These are phyloP conservation scores for Bombylius major DNA, from an alignment of 2,888 invertebrate genomes.

Conservation along the genomic window DNA sequence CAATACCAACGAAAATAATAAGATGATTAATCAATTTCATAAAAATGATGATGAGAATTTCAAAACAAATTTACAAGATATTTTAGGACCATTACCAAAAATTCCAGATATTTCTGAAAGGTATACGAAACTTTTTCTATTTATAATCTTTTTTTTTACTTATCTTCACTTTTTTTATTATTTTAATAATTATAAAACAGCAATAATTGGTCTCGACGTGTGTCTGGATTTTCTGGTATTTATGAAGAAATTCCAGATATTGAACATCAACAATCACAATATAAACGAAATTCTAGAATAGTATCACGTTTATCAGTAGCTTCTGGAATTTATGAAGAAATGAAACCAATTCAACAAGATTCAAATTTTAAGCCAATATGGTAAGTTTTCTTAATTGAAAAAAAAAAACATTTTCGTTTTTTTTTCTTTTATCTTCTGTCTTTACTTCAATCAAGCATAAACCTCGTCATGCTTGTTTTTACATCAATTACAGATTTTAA, in stretches of 20 bases:
- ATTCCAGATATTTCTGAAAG: constrained; percentile 25
- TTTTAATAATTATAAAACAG: background rate
- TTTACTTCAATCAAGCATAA: background rate
- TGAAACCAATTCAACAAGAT: constrained; percentile 26
- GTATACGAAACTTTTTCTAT: constrained; percentile 2
- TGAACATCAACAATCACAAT: constrained; percentile 11
- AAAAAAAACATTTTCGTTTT: background rate
- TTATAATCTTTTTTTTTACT: background rate
- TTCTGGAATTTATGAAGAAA: constrained; percentile 37
- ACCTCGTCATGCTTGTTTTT: background rate
- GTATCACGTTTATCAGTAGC: constrained; percentile 30
- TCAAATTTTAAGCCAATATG: constrained; percentile 17
- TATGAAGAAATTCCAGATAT: constrained; percentile 35
- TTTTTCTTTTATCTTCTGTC: background rate
- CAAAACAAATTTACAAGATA: constrained; percentile 18
- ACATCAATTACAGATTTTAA: background rate
- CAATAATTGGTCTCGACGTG: constrained; percentile 22
- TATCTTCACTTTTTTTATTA: background rate
- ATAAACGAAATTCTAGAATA: constrained; percentile 17
- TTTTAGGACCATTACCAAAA: constrained; percentile 32
- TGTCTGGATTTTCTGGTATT: constrained; percentile 31
- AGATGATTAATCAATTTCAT: too few species aligned
- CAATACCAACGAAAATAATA: constrained; percentile 1
- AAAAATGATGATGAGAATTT: background rate
- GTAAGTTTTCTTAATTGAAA: constrained; percentile 2